A percentile compares a stretch with the other conserved stretches of the same genome.
These are phyloP conservation scores for Botia kubotai DNA, from an alignment of 2,797 vertebrate genomes.

Conservation along the genomic window DNA sequence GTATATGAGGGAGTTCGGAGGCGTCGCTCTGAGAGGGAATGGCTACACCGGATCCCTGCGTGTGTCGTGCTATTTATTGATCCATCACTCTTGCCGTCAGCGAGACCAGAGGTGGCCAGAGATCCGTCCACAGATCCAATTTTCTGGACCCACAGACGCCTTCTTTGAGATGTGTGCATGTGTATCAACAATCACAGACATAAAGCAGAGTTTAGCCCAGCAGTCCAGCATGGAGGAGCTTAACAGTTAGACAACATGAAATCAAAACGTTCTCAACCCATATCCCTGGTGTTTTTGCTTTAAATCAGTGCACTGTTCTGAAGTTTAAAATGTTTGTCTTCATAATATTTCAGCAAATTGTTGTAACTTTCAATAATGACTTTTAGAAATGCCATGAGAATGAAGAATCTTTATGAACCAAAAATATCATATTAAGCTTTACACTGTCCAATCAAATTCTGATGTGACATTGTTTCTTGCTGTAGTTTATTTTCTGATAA, in stretches of 20 bases:
- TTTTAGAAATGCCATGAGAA: not conserved
- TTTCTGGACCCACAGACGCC: slow-evolving; percentile 89
- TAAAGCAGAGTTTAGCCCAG: not conserved
- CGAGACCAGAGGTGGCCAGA: slow-evolving; percentile 71
- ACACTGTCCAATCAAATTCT: too few species aligned
- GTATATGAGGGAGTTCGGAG: slow-evolving; percentile 26
- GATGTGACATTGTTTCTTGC: too few species aligned
- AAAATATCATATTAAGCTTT: too few species aligned
- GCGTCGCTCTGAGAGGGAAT: slow-evolving; percentile 70
- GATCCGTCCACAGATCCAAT: slow-evolving; percentile 88
- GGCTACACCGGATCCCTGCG: slow-evolving; percentile 77
- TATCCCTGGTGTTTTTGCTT: not conserved
- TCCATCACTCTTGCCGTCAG: slow-evolving; percentile 78
- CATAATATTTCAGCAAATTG: not conserved
- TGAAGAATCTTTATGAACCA: not conserved
- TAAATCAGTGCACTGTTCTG: not conserved
- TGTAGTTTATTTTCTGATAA: too few species aligned
- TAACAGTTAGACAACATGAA: not conserved
- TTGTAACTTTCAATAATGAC: too few species aligned
- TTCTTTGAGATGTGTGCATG: slow-evolving; percentile 73
- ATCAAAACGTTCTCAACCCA: not conserved
- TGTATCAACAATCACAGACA: slow-evolving; percentile 44
- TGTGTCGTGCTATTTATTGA: slow-evolving; percentile 80
- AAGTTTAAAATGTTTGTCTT: not conserved
- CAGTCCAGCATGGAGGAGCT: not conserved